phyloP scores from a whole-genome alignment of 1,140 invertebrate genomes.

The Harlomillsia oculata region DNA sequence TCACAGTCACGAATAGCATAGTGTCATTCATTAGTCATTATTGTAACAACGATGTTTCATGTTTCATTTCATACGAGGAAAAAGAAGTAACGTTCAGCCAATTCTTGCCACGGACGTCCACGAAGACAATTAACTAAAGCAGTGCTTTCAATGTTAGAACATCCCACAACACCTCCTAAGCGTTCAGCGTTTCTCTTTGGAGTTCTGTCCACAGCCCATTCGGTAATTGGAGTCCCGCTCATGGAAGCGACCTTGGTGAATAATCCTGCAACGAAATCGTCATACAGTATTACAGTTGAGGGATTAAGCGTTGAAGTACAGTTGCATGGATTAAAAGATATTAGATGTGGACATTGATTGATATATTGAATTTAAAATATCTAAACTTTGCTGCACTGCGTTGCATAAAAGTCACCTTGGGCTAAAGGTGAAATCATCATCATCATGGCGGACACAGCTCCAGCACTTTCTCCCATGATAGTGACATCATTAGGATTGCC shows the following conservation, averaged over 20 bases:
- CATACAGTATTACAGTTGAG: too few relatives aligned
- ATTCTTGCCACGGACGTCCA: background rate
- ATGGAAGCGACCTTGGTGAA: conserved; percentile 12
- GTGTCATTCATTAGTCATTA: too few relatives aligned
- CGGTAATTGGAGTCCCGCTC: conserved; percentile 9
- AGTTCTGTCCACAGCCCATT: conserved; percentile 18
- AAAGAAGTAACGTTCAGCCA: background rate
- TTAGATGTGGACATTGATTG: too few relatives aligned
- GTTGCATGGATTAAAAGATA: too few relatives aligned
- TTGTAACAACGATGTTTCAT: too few relatives aligned
- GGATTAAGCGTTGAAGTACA: too few relatives aligned
- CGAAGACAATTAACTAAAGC: conserved; percentile 17
- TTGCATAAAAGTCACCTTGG: conserved; percentile 16
- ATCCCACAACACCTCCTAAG: conserved; percentile 5
- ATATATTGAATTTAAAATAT: too few relatives aligned
- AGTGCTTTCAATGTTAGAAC: background rate
- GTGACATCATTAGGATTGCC: conserved; percentile 36
- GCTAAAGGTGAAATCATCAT: conserved; percentile 11
- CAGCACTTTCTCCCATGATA: conserved; percentile 16
- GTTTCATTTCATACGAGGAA: too few relatives aligned
- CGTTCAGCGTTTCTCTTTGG: background rate
- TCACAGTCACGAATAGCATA: too few relatives aligned
- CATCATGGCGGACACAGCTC: conserved; percentile 2
- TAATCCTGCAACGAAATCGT: conserved; percentile 9
- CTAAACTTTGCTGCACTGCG: too few relatives aligned